Percentiles rank a stretch among this genome's conserved stretches.
phyloP scores from a whole-genome alignment of 2,113 vertebrate species.

The Rhombomys opimus region DNA sequence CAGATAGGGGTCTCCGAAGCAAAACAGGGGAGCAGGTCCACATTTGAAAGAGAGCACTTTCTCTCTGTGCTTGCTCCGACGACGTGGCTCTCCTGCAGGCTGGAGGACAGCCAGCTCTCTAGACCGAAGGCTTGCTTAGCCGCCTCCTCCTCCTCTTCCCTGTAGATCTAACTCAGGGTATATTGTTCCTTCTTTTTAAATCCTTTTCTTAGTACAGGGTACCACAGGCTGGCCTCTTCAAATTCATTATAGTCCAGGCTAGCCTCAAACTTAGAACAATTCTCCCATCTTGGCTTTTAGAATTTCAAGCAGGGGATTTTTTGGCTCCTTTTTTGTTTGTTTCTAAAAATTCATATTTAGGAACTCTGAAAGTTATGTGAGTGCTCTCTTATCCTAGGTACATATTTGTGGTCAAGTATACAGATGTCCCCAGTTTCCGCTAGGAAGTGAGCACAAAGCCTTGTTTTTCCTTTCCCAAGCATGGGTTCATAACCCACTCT shows the following conservation, averaged over 20 bases:
- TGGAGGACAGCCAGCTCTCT: conserved; percentile 49
- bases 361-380: conserved; percentile 53
- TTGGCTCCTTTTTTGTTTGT: background rate
- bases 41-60: background rate
- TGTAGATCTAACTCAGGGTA: conserved; percentile 68
- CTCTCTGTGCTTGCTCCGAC: background rate
- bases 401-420: conserved; percentile 60
- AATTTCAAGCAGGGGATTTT: background rate
- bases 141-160: background rate
- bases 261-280: background rate
- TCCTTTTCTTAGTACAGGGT: background rate
- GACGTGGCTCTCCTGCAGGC: background rate
- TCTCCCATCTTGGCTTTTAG: background rate
- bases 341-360: conserved; percentile 30
- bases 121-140: background rate
- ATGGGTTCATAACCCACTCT: background rate
- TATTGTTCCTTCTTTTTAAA: conserved; percentile 42
- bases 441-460: conserved; percentile 16
- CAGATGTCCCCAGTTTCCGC: conserved; percentile 18
- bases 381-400: conserved; percentile 38
- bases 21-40: conserved; percentile 7
- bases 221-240: background rate
- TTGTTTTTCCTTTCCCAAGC: conserved; percentile 12
- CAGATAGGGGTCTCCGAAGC: background rate
- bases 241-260: background rate